A percentile compares a stretch with the other conserved stretches of the same genome.
phyloP scores from a whole-genome alignment of 2,888 invertebrate genomes.

The Clivina fossor region DNA sequence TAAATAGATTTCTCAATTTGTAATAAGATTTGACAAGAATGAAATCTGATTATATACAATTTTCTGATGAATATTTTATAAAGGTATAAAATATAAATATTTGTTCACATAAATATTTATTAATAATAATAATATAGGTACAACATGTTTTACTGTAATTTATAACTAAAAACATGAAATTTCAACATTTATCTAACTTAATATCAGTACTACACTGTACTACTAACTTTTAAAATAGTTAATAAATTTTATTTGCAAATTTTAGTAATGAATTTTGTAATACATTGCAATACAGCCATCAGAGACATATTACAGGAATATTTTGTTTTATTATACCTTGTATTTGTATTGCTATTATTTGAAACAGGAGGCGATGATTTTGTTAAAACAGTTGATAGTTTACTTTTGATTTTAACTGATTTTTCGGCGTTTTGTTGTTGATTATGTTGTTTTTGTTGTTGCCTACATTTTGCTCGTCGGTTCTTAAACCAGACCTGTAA shows the following conservation, averaged over 20 bases:
- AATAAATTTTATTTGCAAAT: background rate
- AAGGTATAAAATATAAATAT: too few relatives aligned
- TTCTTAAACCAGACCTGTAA: slow-evolving; percentile 74
- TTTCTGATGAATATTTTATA: too few relatives aligned
- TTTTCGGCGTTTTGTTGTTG: slow-evolving; percentile 53
- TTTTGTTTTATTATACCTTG: slow-evolving; percentile 46
- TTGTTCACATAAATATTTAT: too few relatives aligned
- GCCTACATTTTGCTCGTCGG: slow-evolving; percentile 69
- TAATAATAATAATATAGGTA: too few relatives aligned
- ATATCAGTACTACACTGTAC: background rate
- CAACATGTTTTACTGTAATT: too few relatives aligned
- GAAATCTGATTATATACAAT: too few relatives aligned
- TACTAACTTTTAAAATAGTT: slow-evolving; percentile 1
- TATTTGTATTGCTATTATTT: slow-evolving; percentile 52
- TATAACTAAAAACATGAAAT: slow-evolving; percentile 2
- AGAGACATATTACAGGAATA: background rate
- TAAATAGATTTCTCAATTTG: too few relatives aligned
- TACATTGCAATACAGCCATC: background rate
- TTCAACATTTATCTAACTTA: background rate
- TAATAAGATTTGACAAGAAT: too few relatives aligned
- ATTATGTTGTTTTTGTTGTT: slow-evolving; percentile 61
- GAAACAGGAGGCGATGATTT: slow-evolving; percentile 52
- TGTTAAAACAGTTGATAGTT: slow-evolving; percentile 47
- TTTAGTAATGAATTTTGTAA: background rate
- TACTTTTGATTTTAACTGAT: slow-evolving; percentile 49